Percentiles rank a stretch among this genome's conserved stretches.
These are phyloP conservation scores for Dicrurus megarhynchus DNA, from an alignment of 2,113 vertebrate species.

Conservation along the genomic window DNA sequence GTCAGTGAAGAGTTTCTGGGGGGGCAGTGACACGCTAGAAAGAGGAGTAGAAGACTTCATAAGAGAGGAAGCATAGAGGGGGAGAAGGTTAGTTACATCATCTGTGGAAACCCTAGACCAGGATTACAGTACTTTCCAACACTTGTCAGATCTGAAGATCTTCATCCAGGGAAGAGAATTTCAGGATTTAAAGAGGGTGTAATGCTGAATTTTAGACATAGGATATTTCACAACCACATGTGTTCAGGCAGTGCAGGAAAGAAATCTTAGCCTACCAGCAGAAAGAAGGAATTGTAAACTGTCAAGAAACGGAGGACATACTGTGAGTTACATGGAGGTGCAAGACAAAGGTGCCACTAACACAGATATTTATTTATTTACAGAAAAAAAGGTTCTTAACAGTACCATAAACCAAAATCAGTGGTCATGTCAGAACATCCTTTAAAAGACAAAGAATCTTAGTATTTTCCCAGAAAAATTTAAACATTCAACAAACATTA, in stretches of 20 bases:
- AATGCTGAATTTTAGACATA: not conserved
- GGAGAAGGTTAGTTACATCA: not conserved
- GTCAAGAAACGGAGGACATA: rapidly evolving
- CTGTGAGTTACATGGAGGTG: not conserved
- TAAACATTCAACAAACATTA: not conserved
- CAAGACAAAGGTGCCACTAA: not conserved
- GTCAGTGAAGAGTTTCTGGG: not conserved
- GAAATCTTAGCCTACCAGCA: not conserved
- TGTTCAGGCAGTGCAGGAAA: not conserved
- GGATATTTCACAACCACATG: not conserved
- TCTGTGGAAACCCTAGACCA: not conserved
- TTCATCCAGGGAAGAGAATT: not conserved
- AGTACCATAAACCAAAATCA: not conserved
- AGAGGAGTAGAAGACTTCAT: not conserved
- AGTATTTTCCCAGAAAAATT: not conserved
- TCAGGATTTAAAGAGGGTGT: not conserved
- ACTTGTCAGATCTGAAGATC: not conserved
- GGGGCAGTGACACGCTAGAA: not conserved
- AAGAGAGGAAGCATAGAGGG: not conserved
- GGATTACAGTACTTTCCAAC: not conserved
- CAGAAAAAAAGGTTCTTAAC: not conserved
- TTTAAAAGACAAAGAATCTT: not conserved
- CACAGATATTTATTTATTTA: not conserved
- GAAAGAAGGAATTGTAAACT: not conserved
- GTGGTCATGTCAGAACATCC: not conserved